Evolutionary conservation across 2,888 invertebrate genomes (phyloP).

Genomic region (Diploptera punctata): DNA sequence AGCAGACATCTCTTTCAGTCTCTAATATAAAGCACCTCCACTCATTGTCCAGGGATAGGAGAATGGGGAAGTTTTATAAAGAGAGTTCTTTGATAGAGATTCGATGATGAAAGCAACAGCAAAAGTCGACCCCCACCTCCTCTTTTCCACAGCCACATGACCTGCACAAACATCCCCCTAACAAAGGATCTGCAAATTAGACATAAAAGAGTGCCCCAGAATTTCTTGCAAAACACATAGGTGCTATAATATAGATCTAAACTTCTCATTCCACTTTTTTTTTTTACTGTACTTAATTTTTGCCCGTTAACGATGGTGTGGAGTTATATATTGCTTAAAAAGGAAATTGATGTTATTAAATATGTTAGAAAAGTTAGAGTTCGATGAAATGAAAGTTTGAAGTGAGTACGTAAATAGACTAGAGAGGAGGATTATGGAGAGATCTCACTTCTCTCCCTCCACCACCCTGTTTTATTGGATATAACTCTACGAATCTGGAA

Average conservation of each 20-base stretch:
- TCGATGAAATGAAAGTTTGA: not conserved
- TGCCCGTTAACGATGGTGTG: not conserved
- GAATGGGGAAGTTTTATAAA: slow-evolving; percentile 1
- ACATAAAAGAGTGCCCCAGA: not conserved
- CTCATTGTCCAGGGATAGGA: slow-evolving; percentile 25
- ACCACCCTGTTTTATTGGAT: too few relatives aligned
- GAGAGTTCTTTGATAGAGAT: slow-evolving; percentile 4
- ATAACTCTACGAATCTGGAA: too few relatives aligned
- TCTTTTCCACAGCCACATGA: not conserved
- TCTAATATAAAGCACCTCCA: slow-evolving; percentile 40
- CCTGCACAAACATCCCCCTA: not conserved
- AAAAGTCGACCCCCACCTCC: slow-evolving; percentile 12
- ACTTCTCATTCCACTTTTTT: not conserved
- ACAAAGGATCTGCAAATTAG: slow-evolving; percentile 6
- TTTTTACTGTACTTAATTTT: not conserved
- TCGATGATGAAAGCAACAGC: slow-evolving; percentile 10
- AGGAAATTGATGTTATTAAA: slow-evolving; percentile 6
- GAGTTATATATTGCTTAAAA: too few relatives aligned
- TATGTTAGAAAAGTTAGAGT: not conserved
- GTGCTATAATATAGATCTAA: not conserved
- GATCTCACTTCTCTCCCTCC: too few relatives aligned
- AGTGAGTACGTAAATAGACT: not conserved
- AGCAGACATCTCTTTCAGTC: slow-evolving; percentile 34
- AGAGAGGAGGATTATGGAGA: not conserved
- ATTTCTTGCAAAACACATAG: not conserved